Conservation (phyloP, 2,888 invertebrate species). For the Hoplodrina blanda region DNA sequence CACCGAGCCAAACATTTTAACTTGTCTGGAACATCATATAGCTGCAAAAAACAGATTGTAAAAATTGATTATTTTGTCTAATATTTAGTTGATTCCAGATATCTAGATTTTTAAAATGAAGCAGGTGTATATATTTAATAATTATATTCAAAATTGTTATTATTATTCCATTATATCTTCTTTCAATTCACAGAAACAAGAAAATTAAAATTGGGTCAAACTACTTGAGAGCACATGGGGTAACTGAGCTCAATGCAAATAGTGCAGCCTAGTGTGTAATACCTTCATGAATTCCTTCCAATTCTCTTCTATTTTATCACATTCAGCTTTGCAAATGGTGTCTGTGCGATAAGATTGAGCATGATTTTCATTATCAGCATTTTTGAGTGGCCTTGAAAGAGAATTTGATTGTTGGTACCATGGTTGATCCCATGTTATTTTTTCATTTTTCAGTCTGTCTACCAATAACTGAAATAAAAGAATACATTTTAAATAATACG, state of each 20-base stretch:
- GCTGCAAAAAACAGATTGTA: conserved; percentile 62
- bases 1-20: conserved; percentile 78
- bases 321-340: conserved; percentile 76
- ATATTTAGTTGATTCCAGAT: no score
- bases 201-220: not conserved
- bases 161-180: no score
- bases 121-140: no score
- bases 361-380: conserved; percentile 43
- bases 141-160: no score
- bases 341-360: conserved; percentile 70
- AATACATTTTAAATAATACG: not conserved
- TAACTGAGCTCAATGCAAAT: not conserved
- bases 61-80: not conserved
- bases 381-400: conserved; percentile 70
- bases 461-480: conserved; percentile 58
- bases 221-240: conserved; percentile 3
- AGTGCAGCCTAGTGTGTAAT: conserved; percentile 28
- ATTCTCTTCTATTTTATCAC: conserved; percentile 74
- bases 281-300: conserved; percentile 81
- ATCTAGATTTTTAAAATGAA: not conserved
- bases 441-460: conserved; percentile 64
- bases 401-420: conserved; percentile 80
- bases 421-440: conserved; percentile 80
- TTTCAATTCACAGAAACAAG: not conserved
- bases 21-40: conserved; percentile 78